Evolutionary conservation across 2,113 vertebrate genomes (phyloP).

Genomic region (Ciconia stormi): DNA sequence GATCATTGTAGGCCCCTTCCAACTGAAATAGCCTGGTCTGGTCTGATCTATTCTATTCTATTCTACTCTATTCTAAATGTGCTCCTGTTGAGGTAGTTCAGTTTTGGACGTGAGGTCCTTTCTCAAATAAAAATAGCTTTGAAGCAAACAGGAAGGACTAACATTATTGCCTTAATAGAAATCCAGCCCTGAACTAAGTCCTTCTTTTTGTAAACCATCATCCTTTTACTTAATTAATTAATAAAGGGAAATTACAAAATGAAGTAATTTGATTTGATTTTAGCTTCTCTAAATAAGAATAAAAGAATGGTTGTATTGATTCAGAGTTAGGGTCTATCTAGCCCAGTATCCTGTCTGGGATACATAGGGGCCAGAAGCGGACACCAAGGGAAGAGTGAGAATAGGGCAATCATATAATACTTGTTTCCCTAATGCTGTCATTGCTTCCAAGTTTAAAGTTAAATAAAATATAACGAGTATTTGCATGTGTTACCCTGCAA

Average conservation of each 20-base stretch:
- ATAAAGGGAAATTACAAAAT: not conserved
- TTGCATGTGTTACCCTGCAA: not conserved
- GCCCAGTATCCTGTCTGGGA: not conserved
- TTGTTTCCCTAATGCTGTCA: not conserved
- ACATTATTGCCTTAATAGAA: not conserved
- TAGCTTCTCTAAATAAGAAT: not conserved
- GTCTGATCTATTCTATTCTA: not conserved
- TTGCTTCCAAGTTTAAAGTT: not conserved
- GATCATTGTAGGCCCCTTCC: not conserved
- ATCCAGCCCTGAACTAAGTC: not conserved
- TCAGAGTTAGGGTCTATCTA: not conserved
- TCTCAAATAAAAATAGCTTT: not conserved
- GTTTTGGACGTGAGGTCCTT: not conserved
- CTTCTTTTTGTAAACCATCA: not conserved
- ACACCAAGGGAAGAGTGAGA: not conserved
- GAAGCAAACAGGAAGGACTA: not conserved
- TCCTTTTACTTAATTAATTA: not conserved
- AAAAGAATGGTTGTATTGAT: not conserved
- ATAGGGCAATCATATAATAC: accelerated
- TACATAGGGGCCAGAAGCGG: accelerated
- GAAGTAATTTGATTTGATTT: not conserved
- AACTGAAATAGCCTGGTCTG: not conserved
- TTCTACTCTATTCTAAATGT: not conserved
- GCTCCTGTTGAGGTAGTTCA: not conserved
- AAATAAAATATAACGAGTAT: not conserved